Evolutionary conservation across 2,113 vertebrate genomes (phyloP), one percentile per base, ranked within the genome.

Genomic region (Polypterus bichir): DNA sequence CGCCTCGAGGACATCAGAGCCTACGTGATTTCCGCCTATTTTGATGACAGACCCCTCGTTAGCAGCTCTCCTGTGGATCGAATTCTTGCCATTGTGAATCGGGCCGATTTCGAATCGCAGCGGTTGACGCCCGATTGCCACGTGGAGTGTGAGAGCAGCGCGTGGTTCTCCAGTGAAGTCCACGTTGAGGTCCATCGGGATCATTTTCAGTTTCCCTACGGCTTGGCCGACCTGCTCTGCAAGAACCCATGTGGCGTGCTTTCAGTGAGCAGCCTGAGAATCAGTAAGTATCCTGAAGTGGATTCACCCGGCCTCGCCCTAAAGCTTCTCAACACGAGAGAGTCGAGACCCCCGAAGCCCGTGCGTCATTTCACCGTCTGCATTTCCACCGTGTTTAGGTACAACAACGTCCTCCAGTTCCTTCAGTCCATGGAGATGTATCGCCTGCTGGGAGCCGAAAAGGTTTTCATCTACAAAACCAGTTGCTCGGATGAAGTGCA

Each of bases 161-260:
- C 5, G 27, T 64, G 63, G 7, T 46, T 27, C 6, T 60, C 52
- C 5, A 44, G 9, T 8, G 7, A 44, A n/a, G 64, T 54, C 1
- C 61, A 61, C 46, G 5, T 54, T 53, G 46, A 69, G 48, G 27
- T 68, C 27, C 67, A 68, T 48, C n/a, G 10, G 4, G 67, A 69
- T 48, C 64, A 69, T 47, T 69, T 69, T 64, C 46, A 56, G 6
- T 69, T 66, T 46, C 65, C 68, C 3, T 67, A 69, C 47, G 68
- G 65, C 3, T 66, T 64, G 3, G 58, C 65, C 11, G 64, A 69
- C 48, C 27, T 69, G 8, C n/a, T 69, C 3, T 69, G 68, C 53
- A 45, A 51, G 9, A 48, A 59, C 11, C 44, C 9, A 4, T 46
- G 27, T 27, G 27, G 27, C 27, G 27, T 27, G 27, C 27, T 27